phyloP scores from a whole-genome alignment of 2,113 vertebrate genomes.

The Cyrtonyx montezumae region DNA sequence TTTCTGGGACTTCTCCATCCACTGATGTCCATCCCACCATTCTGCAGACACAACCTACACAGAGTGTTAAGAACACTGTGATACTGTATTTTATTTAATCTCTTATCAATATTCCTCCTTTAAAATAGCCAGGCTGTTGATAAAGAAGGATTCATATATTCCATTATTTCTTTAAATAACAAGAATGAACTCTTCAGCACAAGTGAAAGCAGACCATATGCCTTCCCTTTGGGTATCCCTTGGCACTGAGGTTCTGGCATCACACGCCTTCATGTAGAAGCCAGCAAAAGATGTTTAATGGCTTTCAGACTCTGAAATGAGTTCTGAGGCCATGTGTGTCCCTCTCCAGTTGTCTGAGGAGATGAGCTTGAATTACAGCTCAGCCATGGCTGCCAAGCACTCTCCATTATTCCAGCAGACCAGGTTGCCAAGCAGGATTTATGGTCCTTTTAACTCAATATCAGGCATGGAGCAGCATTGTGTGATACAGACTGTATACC shows the following conservation, averaged over 20 bases:
- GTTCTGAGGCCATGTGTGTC: conserved; percentile 79
- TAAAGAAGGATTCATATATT: conserved; percentile 29
- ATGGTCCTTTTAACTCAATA: conserved; percentile 78
- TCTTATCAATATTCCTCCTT: background rate
- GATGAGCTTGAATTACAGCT: conserved; percentile 83
- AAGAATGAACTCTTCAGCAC: conserved; percentile 72
- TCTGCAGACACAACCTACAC: background rate
- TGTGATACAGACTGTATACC: conserved; percentile 76
- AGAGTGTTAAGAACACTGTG: background rate
- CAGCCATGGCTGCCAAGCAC: conserved; percentile 76
- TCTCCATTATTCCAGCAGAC: conserved; percentile 73
- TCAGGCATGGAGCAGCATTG: conserved; percentile 71
- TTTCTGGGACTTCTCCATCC: background rate
- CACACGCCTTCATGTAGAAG: conserved; percentile 55
- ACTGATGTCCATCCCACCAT: background rate
- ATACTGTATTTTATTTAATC: background rate
- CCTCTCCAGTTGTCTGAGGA: conserved; percentile 80
- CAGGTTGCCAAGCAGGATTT: conserved; percentile 78
- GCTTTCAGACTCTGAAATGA: conserved; percentile 79
- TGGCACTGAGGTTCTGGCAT: conserved; percentile 76
- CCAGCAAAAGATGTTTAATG: conserved; percentile 82
- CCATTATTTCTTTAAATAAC: conserved; percentile 74
- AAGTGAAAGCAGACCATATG: conserved; percentile 76
- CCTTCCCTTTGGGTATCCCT: conserved; percentile 78
- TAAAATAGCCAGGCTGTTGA: conserved; percentile 35